Evolutionary conservation across 2,888 invertebrate species (phyloP).

Genomic region (Phengaris alcon): DNA sequence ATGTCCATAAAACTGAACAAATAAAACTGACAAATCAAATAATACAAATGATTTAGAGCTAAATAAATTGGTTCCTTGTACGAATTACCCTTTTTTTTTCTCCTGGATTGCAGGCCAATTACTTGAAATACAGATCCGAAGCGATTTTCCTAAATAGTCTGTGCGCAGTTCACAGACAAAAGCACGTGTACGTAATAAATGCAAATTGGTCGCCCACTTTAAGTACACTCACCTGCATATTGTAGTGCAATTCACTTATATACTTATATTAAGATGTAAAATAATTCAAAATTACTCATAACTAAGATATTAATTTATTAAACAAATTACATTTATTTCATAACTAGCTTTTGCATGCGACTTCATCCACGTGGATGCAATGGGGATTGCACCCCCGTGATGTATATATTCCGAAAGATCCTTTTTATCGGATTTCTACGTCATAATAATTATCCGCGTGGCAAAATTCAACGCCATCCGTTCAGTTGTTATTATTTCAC

Average conservation of each 20-base stretch:
- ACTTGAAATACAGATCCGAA: conserved; percentile 41
- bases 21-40: not conserved
- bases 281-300: too few relatives aligned
- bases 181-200: conserved; percentile 60
- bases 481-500: too few relatives aligned
- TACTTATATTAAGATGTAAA: too few relatives aligned
- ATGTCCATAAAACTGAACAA: not conserved
- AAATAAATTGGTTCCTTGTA: not conserved
- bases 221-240: conserved; percentile 21
- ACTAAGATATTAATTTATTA: too few relatives aligned
- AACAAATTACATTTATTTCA: too few relatives aligned
- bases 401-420: too few relatives aligned
- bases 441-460: too few relatives aligned
- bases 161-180: conserved; percentile 44
- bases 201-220: conserved; percentile 53
- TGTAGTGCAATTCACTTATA: not conserved
- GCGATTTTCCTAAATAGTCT: conserved; percentile 52
- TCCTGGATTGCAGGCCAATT: conserved; percentile 37
- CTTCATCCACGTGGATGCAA: too few relatives aligned
- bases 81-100: conserved; percentile 30
- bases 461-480: too few relatives aligned
- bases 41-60: not conserved
- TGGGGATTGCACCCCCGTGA: too few relatives aligned
- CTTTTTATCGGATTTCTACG: too few relatives aligned
- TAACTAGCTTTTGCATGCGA: too few relatives aligned